phyloP scores from a whole-genome alignment of 2,888 invertebrate genomes.

The Girardia tigrina region DNA sequence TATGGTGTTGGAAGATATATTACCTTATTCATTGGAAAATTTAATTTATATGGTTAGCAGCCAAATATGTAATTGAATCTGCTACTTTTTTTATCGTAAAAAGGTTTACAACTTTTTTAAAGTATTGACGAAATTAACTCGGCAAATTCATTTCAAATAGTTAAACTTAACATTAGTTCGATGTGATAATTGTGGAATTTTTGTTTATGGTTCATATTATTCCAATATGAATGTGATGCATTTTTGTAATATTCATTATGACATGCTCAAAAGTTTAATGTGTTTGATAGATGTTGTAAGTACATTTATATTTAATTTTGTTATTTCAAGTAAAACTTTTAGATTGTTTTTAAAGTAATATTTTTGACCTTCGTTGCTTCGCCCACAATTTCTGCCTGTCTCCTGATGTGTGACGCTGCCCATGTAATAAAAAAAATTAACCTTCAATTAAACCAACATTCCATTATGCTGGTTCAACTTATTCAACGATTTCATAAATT shows the following conservation, averaged over 20 bases:
- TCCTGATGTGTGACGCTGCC: no score
- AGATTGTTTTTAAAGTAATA: no score
- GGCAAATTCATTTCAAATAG: background rate
- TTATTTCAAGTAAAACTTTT: no score
- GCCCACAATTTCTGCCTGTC: no score
- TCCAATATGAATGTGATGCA: background rate
- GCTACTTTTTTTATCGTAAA: no score
- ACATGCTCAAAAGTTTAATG: background rate
- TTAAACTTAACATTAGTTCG: background rate
- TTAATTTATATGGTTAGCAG: conserved; percentile 3
- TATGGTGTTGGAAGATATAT: background rate
- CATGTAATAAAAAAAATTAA: no score
- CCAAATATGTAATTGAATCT: no score
- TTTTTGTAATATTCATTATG: background rate
- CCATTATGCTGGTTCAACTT: no score
- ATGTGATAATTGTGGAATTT: background rate
- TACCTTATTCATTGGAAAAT: background rate
- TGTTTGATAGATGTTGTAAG: background rate
- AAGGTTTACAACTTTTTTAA: no score
- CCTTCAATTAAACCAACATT: no score
- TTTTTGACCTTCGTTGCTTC: no score
- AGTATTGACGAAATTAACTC: background rate
- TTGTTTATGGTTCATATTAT: background rate
- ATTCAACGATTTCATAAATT: no score
- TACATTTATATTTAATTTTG: background rate